phyloP scores from a whole-genome alignment of 1,140 invertebrate genomes.

The Trichomalopsis sarcophagae region DNA sequence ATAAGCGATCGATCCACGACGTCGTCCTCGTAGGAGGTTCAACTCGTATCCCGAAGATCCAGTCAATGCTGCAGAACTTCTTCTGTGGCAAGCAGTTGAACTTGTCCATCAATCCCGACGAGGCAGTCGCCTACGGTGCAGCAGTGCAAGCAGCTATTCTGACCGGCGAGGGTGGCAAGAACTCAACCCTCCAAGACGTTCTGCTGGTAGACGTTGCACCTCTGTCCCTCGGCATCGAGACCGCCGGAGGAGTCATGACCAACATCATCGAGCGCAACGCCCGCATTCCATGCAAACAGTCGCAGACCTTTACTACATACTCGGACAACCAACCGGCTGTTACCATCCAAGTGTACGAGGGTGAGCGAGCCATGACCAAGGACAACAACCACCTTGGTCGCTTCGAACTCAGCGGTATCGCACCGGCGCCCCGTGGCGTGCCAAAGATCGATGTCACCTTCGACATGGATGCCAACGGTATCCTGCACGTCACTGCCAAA shows the following conservation, averaged over 20 bases:
- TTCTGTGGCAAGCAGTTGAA: slow-evolving; percentile 80
- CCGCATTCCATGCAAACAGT: slow-evolving; percentile 79
- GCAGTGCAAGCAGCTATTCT: slow-evolving; percentile 81
- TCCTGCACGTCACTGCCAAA: slow-evolving; percentile 78
- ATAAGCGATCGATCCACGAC: slow-evolving; percentile 83
- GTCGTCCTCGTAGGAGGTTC: slow-evolving; percentile 88
- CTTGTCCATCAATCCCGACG: slow-evolving; percentile 82
- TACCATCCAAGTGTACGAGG: slow-evolving; percentile 82
- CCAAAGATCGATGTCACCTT: slow-evolving; percentile 83
- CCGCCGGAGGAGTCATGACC: slow-evolving; percentile 77
- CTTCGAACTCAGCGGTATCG: slow-evolving; percentile 78
- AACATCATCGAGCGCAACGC: slow-evolving; percentile 79
- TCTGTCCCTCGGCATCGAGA: slow-evolving; percentile 78
- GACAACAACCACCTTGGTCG: slow-evolving; percentile 87
- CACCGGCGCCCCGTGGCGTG: slow-evolving; percentile 76
- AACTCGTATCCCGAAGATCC: slow-evolving; percentile 82
- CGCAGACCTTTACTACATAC: slow-evolving; percentile 81
- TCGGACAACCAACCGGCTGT: slow-evolving; percentile 83
- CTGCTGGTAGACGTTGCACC: slow-evolving; percentile 84
- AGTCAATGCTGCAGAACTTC: slow-evolving; percentile 78
- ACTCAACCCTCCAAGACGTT: slow-evolving; percentile 79
- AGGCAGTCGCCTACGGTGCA: slow-evolving; percentile 81
- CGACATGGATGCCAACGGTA: slow-evolving; percentile 82
- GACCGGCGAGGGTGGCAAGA: slow-evolving; percentile 74
- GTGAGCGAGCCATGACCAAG: slow-evolving; percentile 80